A percentile compares a stretch with the other conserved stretches of the same genome.
Evolutionary conservation across 1,140 invertebrate species (phyloP).

Genomic region (Gryon sp.): DNA sequence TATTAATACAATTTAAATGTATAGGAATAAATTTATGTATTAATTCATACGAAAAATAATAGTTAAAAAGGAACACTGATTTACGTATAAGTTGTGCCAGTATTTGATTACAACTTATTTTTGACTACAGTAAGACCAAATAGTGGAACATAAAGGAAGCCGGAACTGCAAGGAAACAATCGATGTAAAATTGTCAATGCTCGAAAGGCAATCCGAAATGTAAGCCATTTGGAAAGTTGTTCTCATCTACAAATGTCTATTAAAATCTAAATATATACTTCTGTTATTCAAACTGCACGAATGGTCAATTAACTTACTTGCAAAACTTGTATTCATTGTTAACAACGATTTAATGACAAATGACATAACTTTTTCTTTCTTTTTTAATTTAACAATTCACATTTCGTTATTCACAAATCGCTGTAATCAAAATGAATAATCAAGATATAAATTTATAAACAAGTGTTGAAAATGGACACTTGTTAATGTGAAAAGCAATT

Average conservation of each 20-base stretch:
- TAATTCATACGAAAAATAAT: not conserved
- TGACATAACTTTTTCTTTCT: no score
- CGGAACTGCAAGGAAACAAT: not conserved
- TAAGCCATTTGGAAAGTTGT: not conserved
- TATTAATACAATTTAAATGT: no score
- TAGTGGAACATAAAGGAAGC: not conserved
- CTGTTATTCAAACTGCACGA: conserved; percentile 30
- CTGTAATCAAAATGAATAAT: no score
- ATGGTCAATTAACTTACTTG: conserved; percentile 44
- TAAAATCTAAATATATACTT: conserved; percentile 38
- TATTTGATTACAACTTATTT: conserved; percentile 33
- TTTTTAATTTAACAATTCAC: no score
- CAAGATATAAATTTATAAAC: no score
- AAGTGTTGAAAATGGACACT: no score
- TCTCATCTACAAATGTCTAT: conserved; percentile 12
- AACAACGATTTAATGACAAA: no score
- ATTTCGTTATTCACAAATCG: no score
- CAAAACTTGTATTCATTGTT: no score
- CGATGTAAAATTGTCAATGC: not conserved
- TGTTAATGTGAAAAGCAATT: no score
- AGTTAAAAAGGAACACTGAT: not conserved
- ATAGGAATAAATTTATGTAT: no score
- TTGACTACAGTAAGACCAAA: not conserved
- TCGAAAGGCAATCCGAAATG: not conserved
- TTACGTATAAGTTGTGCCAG: conserved; percentile 30